Evolutionary conservation across 2,113 vertebrate species (phyloP).

Genomic region (Elgaria multicarinata): DNA sequence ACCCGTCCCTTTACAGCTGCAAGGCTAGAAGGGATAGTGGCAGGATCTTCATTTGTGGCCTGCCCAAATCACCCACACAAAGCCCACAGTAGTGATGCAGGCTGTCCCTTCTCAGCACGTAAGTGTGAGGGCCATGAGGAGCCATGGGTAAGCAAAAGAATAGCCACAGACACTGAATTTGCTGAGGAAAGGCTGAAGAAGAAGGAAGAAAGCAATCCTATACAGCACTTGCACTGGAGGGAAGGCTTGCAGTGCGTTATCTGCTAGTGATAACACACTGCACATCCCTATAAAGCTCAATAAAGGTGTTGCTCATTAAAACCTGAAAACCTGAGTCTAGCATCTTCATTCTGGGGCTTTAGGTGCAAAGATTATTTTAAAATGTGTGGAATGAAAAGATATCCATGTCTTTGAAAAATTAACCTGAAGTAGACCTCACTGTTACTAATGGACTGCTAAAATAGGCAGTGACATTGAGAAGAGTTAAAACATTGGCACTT

Average conservation of each 20-base stretch:
- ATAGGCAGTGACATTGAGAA: not conserved
- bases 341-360: not conserved
- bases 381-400: not conserved
- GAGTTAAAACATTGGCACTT: not conserved
- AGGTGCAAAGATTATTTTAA: not conserved
- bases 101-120: too few species aligned
- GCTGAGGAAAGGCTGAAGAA: not conserved
- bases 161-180: too few species aligned
- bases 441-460: constrained; percentile 1
- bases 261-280: not conserved
- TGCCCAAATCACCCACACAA: not conserved
- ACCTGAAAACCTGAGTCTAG: not conserved
- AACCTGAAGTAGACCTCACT: not conserved
- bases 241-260: not conserved
- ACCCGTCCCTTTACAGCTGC: not conserved
- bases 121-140: not conserved
- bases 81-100: too few species aligned
- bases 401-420: not conserved
- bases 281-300: not conserved
- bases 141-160: not conserved
- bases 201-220: not conserved
- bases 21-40: not conserved
- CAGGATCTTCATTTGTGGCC: not conserved
- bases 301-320: not conserved
- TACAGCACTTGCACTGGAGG: not conserved